phyloP scores from a whole-genome alignment of 1,140 invertebrate species.

The Drosophila triauraria region DNA sequence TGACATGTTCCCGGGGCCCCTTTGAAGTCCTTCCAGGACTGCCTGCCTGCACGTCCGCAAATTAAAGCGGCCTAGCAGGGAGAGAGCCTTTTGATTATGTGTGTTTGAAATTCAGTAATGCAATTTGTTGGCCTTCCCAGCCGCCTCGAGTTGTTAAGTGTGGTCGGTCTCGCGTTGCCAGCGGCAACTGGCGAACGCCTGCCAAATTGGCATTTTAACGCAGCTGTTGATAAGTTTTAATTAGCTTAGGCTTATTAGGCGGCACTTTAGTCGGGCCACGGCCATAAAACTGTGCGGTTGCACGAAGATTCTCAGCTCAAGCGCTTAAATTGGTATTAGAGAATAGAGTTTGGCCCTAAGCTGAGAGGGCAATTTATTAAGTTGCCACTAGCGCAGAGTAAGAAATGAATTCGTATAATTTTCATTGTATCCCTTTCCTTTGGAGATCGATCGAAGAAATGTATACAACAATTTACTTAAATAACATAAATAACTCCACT shows the following conservation, averaged over 20 bases:
- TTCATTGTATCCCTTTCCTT: too few relatives aligned
- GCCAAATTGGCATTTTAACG: slow-evolving; percentile 65
- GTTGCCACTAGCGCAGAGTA: not conserved
- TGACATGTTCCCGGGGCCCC: slow-evolving; percentile 67
- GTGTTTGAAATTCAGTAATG: slow-evolving; percentile 9
- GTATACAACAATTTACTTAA: not conserved
- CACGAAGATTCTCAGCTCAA: slow-evolving; percentile 12
- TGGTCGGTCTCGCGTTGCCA: slow-evolving; percentile 21
- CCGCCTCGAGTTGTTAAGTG: slow-evolving; percentile 15
- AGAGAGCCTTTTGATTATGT: slow-evolving; percentile 6
- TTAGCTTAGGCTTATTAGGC: slow-evolving; percentile 74
- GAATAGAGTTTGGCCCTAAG: not conserved
- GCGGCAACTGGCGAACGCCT: slow-evolving; percentile 40
- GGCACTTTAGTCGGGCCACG: slow-evolving; percentile 55
- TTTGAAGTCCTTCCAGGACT: slow-evolving; percentile 57
- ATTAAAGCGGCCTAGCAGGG: slow-evolving; percentile 13
- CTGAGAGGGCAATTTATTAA: not conserved
- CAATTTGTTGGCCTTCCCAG: slow-evolving; percentile 13
- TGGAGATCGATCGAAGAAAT: not conserved
- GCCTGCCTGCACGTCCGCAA: slow-evolving; percentile 6
- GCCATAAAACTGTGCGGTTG: slow-evolving; percentile 30
- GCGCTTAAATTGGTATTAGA: slow-evolving; percentile 7
- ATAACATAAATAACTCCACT: not conserved
- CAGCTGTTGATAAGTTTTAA: slow-evolving; percentile 81
- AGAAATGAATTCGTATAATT: too few relatives aligned